Percentiles rank a stretch among this genome's conserved stretches.
phyloP scores from a whole-genome alignment of 2,113 vertebrate species.

The cattle (Bos taurus) region ARS-UCD2.0 NC_037352.1:30920001-30920500 shows the following conservation, averaged over 20 bases:
- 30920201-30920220: neutral
- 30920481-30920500: neutral
- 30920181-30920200: neutral
- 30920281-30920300: constrained; percentile 20
- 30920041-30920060: neutral
- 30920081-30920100: neutral
- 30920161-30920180: neutral
- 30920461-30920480: constrained; percentile 13
- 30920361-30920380: neutral
- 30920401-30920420: neutral
- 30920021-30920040: neutral
- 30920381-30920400: constrained; percentile 1
- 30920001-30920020: neutral
- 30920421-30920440: neutral
- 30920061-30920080: neutral
- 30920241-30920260: neutral
- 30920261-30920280: neutral
- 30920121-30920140: neutral
- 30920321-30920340: neutral
- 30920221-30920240: neutral
- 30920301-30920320: neutral
- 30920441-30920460: neutral
- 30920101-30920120: neutral
- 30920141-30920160: neutral
- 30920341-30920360: constrained; percentile 1